Base-by-base conservation (phyloP, 2,797 vertebrate species). In the Phoxinus dragarum region DNA sequence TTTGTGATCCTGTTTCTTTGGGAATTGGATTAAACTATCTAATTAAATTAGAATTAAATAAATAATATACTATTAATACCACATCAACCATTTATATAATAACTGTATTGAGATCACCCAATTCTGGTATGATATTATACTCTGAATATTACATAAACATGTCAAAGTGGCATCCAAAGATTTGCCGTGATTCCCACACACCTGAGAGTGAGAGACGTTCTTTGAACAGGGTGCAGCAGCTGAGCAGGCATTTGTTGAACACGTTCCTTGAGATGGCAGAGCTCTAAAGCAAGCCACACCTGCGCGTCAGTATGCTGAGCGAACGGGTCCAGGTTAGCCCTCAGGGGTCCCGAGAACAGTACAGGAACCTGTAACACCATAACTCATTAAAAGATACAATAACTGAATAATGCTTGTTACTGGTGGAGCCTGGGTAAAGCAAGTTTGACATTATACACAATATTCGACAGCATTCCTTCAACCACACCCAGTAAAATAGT, bases 161-260 rank as follows among this genome's bases (percentile, higher is more conserved):
- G 40, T 66, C 0, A 73, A 49, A 68, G 6, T 27, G 72, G 27
- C 27, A 56, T 19, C 17, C 34, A 74, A 49, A 27, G 36, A 84
- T 52, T 44, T 21, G 16, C n/a, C 42, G 10, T 8, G 34, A 31
- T 77, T 83, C 75, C 59, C 54, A 61, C 76, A 80, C 88, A 95
- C 93, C 94, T 95, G 86, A 94, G 87, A 82, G 94, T 92, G 84
- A 94, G 90, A 74, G 92, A 91, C 21, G 93, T 90, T 82, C 94
- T 93, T 61, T 91, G 90, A 82, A 94, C 85, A 68, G 94, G 91
- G 89, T 93, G 90, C 42, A 92, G 90, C 47, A 95, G 85, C 69
- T 93, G 94, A 87, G 89, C 89, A 74, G 93, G 91, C 64, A 94
- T 88, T 5, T 90, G 91, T 42, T 88, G 88, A 52, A 93, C 93